Evolutionary conservation across 2,888 invertebrate genomes (phyloP).

Genomic region (Linnaemya vulpina): DNA sequence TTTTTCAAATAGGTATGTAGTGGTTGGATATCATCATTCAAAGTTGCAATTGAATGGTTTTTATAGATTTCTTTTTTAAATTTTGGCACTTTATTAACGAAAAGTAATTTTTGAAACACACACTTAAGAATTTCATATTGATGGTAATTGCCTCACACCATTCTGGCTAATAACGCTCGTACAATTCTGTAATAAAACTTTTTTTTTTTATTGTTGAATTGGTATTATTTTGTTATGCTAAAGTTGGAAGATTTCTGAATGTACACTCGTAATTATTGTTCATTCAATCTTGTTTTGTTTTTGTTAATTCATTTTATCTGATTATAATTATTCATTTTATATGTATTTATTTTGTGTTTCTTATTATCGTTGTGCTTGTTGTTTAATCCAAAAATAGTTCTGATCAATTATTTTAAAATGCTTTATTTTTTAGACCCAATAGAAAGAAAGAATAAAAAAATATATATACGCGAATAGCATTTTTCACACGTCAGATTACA

Average conservation of each 20-base stretch:
- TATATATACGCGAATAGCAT: constrained; percentile 26
- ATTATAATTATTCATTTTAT: constrained; percentile 45
- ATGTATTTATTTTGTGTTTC: constrained; percentile 13
- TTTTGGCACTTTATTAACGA: constrained; percentile 46
- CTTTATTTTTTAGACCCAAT: constrained; percentile 44
- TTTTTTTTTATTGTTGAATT: constrained; percentile 20
- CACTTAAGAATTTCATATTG: constrained; percentile 19
- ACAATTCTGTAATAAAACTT: constrained; percentile 35
- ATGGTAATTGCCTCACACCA: constrained; percentile 2
- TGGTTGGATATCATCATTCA: constrained; percentile 34
- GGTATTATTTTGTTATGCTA: constrained; percentile 34
- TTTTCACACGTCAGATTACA: constrained; percentile 68
- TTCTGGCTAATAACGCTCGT: constrained; percentile 21
- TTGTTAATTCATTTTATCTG: constrained; percentile 43
- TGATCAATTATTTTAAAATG: constrained; percentile 69
- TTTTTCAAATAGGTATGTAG: constrained; percentile 7
- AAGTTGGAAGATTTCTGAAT: background rate
- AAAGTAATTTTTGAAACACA: background rate
- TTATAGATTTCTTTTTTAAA: constrained; percentile 31
- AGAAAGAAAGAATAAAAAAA: constrained; percentile 16
- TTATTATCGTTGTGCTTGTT: constrained; percentile 48
- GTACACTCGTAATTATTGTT: constrained; percentile 21
- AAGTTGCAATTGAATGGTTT: constrained; percentile 18
- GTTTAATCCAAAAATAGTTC: constrained; percentile 70
- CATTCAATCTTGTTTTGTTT: constrained; percentile 41